Evolutionary conservation across 2,888 invertebrate genomes (phyloP), one percentile per base, ranked within the genome.

Genomic region (Leptopilina syphax): DNA sequence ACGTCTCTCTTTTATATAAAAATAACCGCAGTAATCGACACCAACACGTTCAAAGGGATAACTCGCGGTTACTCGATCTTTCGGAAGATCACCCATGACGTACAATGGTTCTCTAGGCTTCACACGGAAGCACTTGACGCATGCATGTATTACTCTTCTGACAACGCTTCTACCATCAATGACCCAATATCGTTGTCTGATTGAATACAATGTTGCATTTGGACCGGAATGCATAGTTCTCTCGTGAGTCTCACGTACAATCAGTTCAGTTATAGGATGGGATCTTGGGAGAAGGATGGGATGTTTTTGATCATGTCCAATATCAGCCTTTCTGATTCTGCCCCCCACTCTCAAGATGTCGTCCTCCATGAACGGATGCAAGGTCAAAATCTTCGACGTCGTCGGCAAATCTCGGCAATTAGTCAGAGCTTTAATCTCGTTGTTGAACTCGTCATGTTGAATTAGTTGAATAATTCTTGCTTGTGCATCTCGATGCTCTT

Each of bases 11-110:
- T 18, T 18, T 18, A 18, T 18, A 18, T 18, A 18, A 18, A 18
- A 18, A 18, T 18, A 18, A 18, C 18, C 18, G 18, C 18, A 18
- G 18, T 0, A 18, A 18, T 18, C 18, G 18, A 18, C 18, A 18
- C 18, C 18, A 18, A 18, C 18, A 18, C 18, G 18, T 18, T 18
- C 18, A 18, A 18, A 18, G 18, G 18, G 18, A 18, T 18, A 18
- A 18, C 18, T 18, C 18, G 18, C 18, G 18, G 18, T 18, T 18
- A 18, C 18, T 18, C 18, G 18, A 18, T 18, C 44, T 9, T 7
- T 2, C 24, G 80, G 78, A 41, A 80, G 77, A 27, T 80, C 65
- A 5, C 65, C 78, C 80, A 80, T 80, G 60, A 65, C 34, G 65
- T 70, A 70, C 7, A 47, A 50, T 47, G n/a, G 34, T 47, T 24